Conservation (phyloP, 2,113 vertebrate genomes). For the Furnarius figulus region DNA sequence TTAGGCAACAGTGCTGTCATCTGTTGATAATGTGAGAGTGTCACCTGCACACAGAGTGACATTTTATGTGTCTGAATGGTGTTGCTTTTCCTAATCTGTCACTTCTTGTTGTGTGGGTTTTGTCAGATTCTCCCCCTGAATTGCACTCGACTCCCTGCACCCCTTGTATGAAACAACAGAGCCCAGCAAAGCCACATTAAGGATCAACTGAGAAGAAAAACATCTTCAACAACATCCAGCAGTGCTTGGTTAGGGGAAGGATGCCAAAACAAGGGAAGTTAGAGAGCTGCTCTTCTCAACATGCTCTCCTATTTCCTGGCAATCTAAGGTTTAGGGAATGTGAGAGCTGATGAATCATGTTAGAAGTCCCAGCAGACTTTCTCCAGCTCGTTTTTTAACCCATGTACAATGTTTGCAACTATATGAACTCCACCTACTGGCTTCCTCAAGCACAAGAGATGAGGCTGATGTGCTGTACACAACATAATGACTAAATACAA, state of each 20-base stretch:
- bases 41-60: not conserved
- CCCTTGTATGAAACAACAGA: not conserved
- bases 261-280: not conserved
- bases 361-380: not conserved
- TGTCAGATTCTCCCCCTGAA: not conserved
- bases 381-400: not conserved
- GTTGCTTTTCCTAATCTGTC: not conserved
- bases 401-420: not conserved
- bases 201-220: not conserved
- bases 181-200: not conserved
- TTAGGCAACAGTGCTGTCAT: not conserved
- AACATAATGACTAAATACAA: accelerated
- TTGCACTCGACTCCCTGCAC: not conserved
- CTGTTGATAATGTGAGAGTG: not conserved
- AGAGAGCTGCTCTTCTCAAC: not conserved
- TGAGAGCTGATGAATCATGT: accelerated
- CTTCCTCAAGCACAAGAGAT: not conserved
- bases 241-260: not conserved
- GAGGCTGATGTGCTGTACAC: not conserved
- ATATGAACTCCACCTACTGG: not conserved
- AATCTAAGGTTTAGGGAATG: not conserved
- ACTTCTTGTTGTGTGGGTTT: not conserved
- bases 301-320: not conserved
- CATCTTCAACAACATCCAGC: not conserved
- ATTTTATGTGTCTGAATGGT: not conserved